Evolutionary conservation across 2,113 vertebrate species (phyloP), one percentile per base, ranked within the genome.

Genomic region (Paramisgurnus dabryanus): DNA sequence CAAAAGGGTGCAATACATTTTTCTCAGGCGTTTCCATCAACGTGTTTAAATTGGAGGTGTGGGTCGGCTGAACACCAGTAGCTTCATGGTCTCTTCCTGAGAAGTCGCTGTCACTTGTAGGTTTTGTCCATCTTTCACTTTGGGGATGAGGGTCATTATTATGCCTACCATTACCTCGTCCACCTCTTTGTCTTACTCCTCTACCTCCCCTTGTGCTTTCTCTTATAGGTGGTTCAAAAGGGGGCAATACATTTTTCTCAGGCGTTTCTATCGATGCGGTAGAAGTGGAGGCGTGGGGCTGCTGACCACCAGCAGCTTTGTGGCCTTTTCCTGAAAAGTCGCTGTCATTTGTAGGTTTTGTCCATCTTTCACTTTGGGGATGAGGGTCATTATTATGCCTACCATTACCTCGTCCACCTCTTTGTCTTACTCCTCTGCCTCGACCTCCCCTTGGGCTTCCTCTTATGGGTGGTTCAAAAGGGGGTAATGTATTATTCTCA

Each of bases 101-200:
- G 81, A 81, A 89, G 0, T 86, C 22, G 43, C 86, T 87, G 41
- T 95, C 94, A 45, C 83, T 91, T 89, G 86, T 93, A 67, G 92
- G 83, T 68, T 91, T 95, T 74, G 95, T 93, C 88, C 93, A 91
- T 41, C 91, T 90, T 53, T 95, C 91, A 83, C 64, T 90, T 79
- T 90, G 94, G 80, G 91, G 87, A 45, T 79, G 61, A 18, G 4
- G 64, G 4, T 78, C 78, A 40, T 18, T 27, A 65, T 50, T 73
- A 7, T 64, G 72, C 13, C 81, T 55, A 7, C 91, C 93, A 63
- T 87, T 79, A 53, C 88, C 92, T 87, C 87, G 95, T 86, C 84
- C 84, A 64, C 86, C 75, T 86, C 88, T 85, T 71, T 89, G 88
- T 73, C 90, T 89, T 61, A 89, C 90, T 0, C 63, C 69, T 60